These are phyloP conservation scores for Bombus sylvicola DNA, from an alignment of 1,140 invertebrate species.

Conservation along the genomic window DNA sequence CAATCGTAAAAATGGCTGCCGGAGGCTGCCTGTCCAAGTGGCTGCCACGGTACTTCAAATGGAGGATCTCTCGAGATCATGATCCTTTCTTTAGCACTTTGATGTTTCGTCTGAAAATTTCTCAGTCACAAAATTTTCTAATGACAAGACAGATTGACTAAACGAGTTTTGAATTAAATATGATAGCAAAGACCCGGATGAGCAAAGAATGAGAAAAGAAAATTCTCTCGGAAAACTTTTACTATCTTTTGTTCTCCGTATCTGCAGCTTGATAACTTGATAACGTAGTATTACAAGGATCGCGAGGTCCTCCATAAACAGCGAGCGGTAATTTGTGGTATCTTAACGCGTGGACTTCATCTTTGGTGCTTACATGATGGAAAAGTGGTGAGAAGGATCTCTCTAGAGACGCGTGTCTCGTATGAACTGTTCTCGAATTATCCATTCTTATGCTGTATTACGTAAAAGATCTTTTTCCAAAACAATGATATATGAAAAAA, in stretches of 20 bases:
- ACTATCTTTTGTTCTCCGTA: not conserved
- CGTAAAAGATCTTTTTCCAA: not conserved
- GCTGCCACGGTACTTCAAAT: not conserved
- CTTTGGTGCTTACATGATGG: not conserved
- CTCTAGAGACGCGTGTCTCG: not conserved
- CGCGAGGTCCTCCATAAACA: not conserved
- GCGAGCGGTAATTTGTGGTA: too few species aligned
- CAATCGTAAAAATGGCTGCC: not conserved
- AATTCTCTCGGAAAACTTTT: not conserved
- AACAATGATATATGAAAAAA: not conserved
- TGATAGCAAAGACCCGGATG: too few species aligned
- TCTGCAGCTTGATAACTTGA: too few species aligned
- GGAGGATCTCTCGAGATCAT: not conserved
- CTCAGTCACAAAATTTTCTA: too few species aligned
- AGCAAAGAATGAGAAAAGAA: not conserved
- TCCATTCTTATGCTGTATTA: rapidly evolving
- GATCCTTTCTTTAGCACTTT: too few species aligned
- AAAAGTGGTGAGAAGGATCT: not conserved
- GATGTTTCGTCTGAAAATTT: too few species aligned
- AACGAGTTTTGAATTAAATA: too few species aligned
- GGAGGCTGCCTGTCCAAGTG: too few species aligned
- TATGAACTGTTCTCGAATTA: not conserved
- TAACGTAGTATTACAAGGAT: not conserved
- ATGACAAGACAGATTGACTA: too few species aligned
- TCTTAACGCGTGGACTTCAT: not conserved